These are phyloP conservation scores for Equus quagga DNA, from an alignment of 2,113 vertebrate species.

Conservation along the genomic window DNA sequence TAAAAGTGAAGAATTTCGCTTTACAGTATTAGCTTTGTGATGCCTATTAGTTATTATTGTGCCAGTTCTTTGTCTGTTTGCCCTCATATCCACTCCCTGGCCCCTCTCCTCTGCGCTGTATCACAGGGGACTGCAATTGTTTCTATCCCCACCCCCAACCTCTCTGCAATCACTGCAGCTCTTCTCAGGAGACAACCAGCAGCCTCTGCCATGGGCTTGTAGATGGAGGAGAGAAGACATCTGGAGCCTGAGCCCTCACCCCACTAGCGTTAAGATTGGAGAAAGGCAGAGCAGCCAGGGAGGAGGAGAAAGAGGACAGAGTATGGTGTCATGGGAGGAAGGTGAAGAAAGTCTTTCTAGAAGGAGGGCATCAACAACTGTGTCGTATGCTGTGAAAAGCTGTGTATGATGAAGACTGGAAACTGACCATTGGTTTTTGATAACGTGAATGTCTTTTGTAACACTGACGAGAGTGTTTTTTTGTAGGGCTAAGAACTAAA, in stretches of 20 bases:
- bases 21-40: neutral
- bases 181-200: neutral
- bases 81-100: neutral
- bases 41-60: neutral
- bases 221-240: neutral
- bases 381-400: neutral
- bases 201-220: neutral
- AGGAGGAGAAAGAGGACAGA: neutral
- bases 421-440: neutral
- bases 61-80: neutral
- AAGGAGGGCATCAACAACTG: neutral
- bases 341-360: neutral
- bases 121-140: neutral
- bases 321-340: neutral
- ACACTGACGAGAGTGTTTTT: neutral
- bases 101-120: neutral
- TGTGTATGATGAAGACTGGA: neutral
- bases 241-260: neutral
- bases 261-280: neutral
- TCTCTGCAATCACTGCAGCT: neutral
- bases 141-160: accelerated
- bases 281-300: neutral
- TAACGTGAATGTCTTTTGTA: neutral
- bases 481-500: neutral
- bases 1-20: neutral